Evolutionary conservation across 1,140 invertebrate species (phyloP), one percentile per base, ranked within the genome.

Genomic region (Drosophila hydei): DNA sequence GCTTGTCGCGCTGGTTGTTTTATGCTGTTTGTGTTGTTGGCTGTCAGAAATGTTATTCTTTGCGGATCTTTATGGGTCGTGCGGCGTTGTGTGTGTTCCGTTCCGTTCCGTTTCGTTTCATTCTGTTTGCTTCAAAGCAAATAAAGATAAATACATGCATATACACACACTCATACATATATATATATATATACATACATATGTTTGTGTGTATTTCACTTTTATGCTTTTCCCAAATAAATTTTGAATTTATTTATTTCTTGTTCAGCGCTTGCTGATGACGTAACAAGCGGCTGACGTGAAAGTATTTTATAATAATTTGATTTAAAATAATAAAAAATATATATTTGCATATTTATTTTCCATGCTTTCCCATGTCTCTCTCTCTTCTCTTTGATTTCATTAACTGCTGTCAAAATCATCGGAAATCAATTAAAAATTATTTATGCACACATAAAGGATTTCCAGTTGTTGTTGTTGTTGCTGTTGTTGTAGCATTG

Each of bases 341-440:
- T 59, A 74, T 70, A 69, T 74, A 71, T 65, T 50, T 38, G 4
- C 33, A 9, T 36, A 71, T 64, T 71, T 75, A 71, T 60, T 60
- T 43, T 9, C 38, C 4, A 19, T 45, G 9, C 33, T 23, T 25
- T 55, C 23, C 43, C 16, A 6, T 54, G 19, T 38, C 7, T 12
- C 7, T 55, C 30, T 14, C 5, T 42, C 21, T n/a, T 14, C 23
- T 48, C 27, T 25, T 60, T 71, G 58, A 47, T 67, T 75, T 62
- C 23, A 65, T 75, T 65, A 62, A 56, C 55, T 62, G 65, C 14
- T 18, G 52, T 19, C 59, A 36, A 62, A 72, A 42, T 68, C 45
- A 72, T 72, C 42, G 51, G 43, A 76, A 76, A 76, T 68, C 74
- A 76, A 73, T 76, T 72, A 72, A 76, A 72, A 72, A 58, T 51